Evolutionary conservation across 2,888 invertebrate species (phyloP).

Genomic region (Diogma glabrata): DNA sequence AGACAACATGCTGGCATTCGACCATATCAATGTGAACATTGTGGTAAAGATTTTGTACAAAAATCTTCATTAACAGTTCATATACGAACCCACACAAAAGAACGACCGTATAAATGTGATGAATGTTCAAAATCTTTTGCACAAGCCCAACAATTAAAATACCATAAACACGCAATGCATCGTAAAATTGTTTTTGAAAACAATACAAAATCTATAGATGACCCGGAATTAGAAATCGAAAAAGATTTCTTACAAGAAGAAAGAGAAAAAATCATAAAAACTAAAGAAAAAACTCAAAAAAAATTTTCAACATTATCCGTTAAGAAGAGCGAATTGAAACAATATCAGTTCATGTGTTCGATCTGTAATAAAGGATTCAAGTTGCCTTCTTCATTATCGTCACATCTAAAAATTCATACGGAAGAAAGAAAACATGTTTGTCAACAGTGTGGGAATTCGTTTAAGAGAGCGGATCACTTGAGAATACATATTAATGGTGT

Average conservation of each 20-base stretch:
- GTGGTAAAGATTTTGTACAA: constrained; percentile 18
- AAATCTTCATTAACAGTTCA: constrained; percentile 18
- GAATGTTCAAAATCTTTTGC: constrained; percentile 15
- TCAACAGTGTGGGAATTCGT: constrained; percentile 16
- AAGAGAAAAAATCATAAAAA: too few species aligned
- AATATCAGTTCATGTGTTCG: constrained; percentile 12
- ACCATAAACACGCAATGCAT: constrained; percentile 16
- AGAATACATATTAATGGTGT: constrained; percentile 17
- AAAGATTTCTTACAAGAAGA: background rate
- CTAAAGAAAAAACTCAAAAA: too few species aligned
- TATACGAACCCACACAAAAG: constrained; percentile 17
- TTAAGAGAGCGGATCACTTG: constrained; percentile 18
- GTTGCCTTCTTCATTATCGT: constrained; percentile 16
- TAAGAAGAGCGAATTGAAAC: too few species aligned
- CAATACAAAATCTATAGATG: background rate
- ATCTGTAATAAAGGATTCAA: constrained; percentile 17
- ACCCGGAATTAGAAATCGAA: background rate
- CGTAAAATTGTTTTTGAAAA: background rate
- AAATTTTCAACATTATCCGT: too few species aligned
- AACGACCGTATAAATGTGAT: constrained; percentile 17
- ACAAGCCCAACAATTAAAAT: constrained; percentile 18
- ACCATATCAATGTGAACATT: constrained; percentile 18
- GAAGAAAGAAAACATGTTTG: constrained; percentile 18
- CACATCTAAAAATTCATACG: constrained; percentile 17
- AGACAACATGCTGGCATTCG: constrained; percentile 16